Evolutionary conservation across 2,113 vertebrate genomes (phyloP).

Genomic region (Callorhinus ursinus): DNA sequence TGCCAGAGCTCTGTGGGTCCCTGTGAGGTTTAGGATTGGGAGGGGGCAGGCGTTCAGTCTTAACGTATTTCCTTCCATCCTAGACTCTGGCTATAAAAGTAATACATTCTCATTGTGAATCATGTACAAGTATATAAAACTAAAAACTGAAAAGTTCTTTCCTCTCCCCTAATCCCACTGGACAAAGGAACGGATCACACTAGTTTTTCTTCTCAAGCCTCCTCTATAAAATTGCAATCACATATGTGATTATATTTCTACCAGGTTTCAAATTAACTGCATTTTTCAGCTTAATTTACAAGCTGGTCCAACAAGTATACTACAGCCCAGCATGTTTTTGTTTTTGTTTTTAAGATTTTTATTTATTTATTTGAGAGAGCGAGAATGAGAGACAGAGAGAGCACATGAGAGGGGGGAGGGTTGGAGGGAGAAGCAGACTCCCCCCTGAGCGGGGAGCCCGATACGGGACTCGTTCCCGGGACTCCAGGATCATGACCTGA

Average conservation of each 20-base stretch:
- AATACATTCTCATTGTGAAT: not conserved
- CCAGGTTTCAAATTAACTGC: not conserved
- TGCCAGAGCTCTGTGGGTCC: not conserved
- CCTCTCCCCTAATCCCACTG: not conserved
- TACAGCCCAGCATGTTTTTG: not conserved
- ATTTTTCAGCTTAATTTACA: conserved; percentile 34
- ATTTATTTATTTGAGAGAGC: too few species aligned
- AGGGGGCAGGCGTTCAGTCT: not conserved
- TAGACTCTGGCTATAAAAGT: conserved; percentile 36
- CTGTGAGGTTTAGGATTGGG: not conserved
- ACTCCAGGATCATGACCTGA: too few species aligned
- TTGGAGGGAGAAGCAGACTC: too few species aligned
- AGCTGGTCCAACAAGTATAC: not conserved
- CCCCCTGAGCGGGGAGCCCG: too few species aligned
- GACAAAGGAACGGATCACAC: not conserved
- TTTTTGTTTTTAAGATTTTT: too few species aligned
- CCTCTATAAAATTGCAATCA: not conserved
- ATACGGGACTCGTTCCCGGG: too few species aligned
- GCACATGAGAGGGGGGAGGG: too few species aligned
- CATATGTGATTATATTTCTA: not conserved
- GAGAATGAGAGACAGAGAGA: too few species aligned
- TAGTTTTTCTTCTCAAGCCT: conserved; percentile 1
- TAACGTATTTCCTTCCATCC: not conserved
- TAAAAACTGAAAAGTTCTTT: conserved; percentile 42
- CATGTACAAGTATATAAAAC: conserved; percentile 35